Conservation (phyloP, 2,888 invertebrate species). For the Euproctis similis region DNA sequence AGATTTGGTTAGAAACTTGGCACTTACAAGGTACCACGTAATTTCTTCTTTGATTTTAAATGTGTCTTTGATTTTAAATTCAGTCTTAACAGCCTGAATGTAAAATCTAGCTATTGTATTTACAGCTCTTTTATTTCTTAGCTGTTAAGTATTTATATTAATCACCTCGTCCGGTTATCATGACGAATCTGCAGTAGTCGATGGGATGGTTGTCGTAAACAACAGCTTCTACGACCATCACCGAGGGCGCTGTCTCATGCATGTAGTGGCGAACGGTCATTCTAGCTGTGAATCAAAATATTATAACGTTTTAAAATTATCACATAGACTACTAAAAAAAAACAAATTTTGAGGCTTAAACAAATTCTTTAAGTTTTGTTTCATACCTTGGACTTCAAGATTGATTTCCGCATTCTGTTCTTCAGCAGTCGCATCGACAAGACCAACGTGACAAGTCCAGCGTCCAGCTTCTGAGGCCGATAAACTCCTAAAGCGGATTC, state of each 20-base stretch:
- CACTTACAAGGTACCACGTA: too few relatives aligned
- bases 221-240: conserved; percentile 23
- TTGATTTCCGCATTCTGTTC: conserved; percentile 28
- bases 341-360: too few relatives aligned
- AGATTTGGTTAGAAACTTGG: too few relatives aligned
- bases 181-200: conserved; percentile 60
- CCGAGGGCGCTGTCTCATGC: not conserved
- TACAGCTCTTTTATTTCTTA: too few relatives aligned
- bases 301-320: too few relatives aligned
- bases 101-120: too few relatives aligned
- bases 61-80: too few relatives aligned
- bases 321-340: too few relatives aligned
- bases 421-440: conserved; percentile 11
- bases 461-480: conserved; percentile 29
- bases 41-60: too few relatives aligned
- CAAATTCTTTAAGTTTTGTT: not conserved
- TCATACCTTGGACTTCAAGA: conserved; percentile 28
- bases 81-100: too few relatives aligned
- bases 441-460: conserved; percentile 60
- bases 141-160: not conserved
- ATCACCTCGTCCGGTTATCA: conserved; percentile 52
- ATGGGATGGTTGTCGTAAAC: conserved; percentile 25
- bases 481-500: conserved; percentile 35
- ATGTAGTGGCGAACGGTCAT: conserved; percentile 21
- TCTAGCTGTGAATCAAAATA: conserved; percentile 27